Evolutionary conservation across 2,888 invertebrate genomes (phyloP).

Genomic region (Parnassius apollo): DNA sequence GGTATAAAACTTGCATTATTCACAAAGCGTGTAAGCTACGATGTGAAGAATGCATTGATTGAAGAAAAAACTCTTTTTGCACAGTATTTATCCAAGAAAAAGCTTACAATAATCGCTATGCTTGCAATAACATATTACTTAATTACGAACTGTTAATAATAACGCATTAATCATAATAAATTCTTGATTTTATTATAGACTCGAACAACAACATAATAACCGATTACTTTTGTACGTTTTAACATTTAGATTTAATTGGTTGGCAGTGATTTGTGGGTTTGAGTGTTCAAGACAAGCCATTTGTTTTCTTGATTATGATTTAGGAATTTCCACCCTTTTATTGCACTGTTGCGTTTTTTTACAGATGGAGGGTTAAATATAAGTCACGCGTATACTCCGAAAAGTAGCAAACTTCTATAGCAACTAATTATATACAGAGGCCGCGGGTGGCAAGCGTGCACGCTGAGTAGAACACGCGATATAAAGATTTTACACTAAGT

Average conservation of each 20-base stretch:
- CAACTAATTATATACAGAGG: slow-evolving; percentile 69
- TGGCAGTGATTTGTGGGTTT: slow-evolving; percentile 23
- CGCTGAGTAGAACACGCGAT: slow-evolving; percentile 65
- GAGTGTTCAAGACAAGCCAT: slow-evolving; percentile 24
- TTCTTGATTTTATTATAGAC: slow-evolving; percentile 18
- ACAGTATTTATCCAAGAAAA: slow-evolving; percentile 10
- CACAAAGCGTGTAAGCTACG: slow-evolving; percentile 4
- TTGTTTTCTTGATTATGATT: slow-evolving; percentile 39
- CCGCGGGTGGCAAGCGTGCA: slow-evolving; percentile 47
- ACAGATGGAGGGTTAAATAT: slow-evolving; percentile 48
- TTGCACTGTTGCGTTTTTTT: slow-evolving; percentile 43
- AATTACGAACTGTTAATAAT: slow-evolving; percentile 15
- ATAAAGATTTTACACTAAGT: slow-evolving; percentile 46
- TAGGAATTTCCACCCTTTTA: slow-evolving; percentile 59
- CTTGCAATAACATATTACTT: slow-evolving; percentile 22
- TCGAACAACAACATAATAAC: slow-evolving; percentile 25
- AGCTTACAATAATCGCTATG: slow-evolving; percentile 12
- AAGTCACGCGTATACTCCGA: slow-evolving; percentile 64
- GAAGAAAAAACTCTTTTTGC: slow-evolving; percentile 2
- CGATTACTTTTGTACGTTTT: slow-evolving; percentile 25
- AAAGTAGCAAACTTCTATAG: slow-evolving; percentile 66
- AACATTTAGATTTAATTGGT: slow-evolving; percentile 26
- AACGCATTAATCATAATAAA: slow-evolving; percentile 23
- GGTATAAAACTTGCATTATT: slow-evolving; percentile 28
- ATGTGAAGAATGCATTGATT: slow-evolving; percentile 17